Conservation (phyloP, 2,797 vertebrate species). For the Diplodus sargus region DNA sequence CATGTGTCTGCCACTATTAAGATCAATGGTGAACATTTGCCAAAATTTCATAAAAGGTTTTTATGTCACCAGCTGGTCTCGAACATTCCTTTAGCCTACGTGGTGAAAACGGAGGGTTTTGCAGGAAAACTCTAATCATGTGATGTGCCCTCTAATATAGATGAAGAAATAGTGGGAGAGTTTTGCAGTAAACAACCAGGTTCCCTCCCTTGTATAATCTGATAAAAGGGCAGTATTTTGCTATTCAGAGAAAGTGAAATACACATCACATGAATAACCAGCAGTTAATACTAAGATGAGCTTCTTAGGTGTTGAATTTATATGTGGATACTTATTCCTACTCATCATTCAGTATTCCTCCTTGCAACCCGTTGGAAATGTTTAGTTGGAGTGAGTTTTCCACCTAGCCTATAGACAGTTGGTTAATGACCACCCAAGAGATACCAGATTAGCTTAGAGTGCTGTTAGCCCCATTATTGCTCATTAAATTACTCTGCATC, state of each 20-base stretch:
- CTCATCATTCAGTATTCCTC: slow-evolving; percentile 24
- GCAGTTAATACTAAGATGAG: slow-evolving; percentile 29
- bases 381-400: slow-evolving; percentile 55
- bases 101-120: neutral
- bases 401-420: slow-evolving; percentile 51
- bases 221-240: neutral
- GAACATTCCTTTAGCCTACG: neutral
- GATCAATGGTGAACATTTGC: slow-evolving; percentile 18
- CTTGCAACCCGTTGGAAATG: slow-evolving; percentile 40
- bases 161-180: neutral
- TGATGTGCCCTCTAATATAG: neutral
- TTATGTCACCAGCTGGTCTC: neutral
- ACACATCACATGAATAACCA: slow-evolving; percentile 31
- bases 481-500: slow-evolving; percentile 53
- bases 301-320: slow-evolving; percentile 6
- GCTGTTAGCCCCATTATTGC: slow-evolving; percentile 52
- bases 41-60: slow-evolving; percentile 15
- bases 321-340: slow-evolving; percentile 29
- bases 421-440: slow-evolving; percentile 70
- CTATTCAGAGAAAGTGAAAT: neutral
- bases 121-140: slow-evolving; percentile 7
- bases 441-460: slow-evolving; percentile 45
- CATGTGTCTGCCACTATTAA: slow-evolving; percentile 30
- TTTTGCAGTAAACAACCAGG: slow-evolving; percentile 3
- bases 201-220: neutral